Base-by-base conservation (phyloP, 2,888 invertebrate species). In the Dioctria linearis region DNA sequence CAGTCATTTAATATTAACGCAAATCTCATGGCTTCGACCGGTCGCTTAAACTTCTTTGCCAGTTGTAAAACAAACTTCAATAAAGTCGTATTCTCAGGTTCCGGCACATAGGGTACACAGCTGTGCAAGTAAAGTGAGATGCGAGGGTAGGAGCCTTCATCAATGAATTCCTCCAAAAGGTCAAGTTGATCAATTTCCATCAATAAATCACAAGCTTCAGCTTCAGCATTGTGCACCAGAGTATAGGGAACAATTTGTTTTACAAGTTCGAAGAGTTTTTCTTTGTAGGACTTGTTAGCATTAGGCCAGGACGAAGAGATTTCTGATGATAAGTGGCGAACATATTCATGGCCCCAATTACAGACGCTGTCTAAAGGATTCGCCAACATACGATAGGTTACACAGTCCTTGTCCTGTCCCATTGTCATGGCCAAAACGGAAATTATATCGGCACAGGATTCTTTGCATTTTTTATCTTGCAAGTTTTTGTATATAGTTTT, bases 291-390 rank as follows among this genome's bases (percentile, higher is more conserved):
- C 0, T 86, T 86, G 0, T 85, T 85, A 3, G 86, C 84, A 4
- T 88, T 86, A 4, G 87, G 86, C 96, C 96, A 96, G 88, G 96
- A 95, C 82, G 93, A 93, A 8, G 95, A 93, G 79, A 98, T 94
- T 88, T 94, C 94, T 71, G 92, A 92, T 85, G 94, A 94, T 75
- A 95, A 90, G 90, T 98, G 97, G 83, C 96, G 92, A 80, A 98
- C 96, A 91, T 98, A 98, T 90, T 98, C 98, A 90, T 98, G 98
- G 1, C 98, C 98, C 98, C 98, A 98, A 86, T 96, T 95, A 25
- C 96, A 96, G 83, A 98, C 94, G 82, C 93, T 92, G 39, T 93
- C 93, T 54, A 96, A 95, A 5, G 67, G 59, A 43, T 79, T 46
- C 43, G 78, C 78, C 84, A 93, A 87, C 13, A 98, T 89, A 84